phyloP scores from a whole-genome alignment of 2,888 invertebrate species.

The Aporophyla lueneburgensis region DNA sequence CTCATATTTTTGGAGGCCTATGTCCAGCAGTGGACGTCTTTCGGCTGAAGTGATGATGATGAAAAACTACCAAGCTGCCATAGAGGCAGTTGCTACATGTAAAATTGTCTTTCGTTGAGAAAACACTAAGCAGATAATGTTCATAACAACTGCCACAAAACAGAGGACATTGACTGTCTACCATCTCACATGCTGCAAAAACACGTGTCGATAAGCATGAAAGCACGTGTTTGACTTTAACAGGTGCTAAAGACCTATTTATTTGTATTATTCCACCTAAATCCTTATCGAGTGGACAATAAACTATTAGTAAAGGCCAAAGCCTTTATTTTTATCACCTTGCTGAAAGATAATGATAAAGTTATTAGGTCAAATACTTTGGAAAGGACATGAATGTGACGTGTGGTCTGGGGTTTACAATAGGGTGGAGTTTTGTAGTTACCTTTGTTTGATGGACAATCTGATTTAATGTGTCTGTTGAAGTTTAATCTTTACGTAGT shows the following conservation, averaged over 20 bases:
- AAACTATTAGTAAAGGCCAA: slow-evolving; percentile 5
- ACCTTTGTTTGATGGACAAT: background rate
- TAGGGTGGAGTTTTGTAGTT: background rate
- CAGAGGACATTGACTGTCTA: background rate
- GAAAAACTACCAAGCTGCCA: too few species aligned
- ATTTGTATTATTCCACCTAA: slow-evolving; percentile 28
- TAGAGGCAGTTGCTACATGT: too few species aligned
- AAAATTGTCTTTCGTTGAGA: too few species aligned
- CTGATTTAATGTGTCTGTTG: too few species aligned
- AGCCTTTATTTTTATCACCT: slow-evolving; percentile 14
- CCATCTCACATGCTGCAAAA: background rate
- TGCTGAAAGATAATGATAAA: slow-evolving; percentile 40
- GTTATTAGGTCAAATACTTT: slow-evolving; percentile 50
- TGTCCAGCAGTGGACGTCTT: too few species aligned
- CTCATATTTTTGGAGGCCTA: too few species aligned
- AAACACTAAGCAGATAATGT: too few species aligned
- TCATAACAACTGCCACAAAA: background rate
- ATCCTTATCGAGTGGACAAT: slow-evolving; percentile 36
- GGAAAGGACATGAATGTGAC: background rate
- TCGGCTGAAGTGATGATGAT: too few species aligned
- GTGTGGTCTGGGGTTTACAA: background rate
- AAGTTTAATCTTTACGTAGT: too few species aligned
- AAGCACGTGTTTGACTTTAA: background rate
- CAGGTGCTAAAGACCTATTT: slow-evolving; percentile 27
- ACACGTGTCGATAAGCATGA: background rate